A percentile compares a stretch with the other conserved stretches of the same genome.
These are phyloP conservation scores for Microplitis mediator DNA, from an alignment of 1,140 invertebrate species.

Conservation along the genomic window DNA sequence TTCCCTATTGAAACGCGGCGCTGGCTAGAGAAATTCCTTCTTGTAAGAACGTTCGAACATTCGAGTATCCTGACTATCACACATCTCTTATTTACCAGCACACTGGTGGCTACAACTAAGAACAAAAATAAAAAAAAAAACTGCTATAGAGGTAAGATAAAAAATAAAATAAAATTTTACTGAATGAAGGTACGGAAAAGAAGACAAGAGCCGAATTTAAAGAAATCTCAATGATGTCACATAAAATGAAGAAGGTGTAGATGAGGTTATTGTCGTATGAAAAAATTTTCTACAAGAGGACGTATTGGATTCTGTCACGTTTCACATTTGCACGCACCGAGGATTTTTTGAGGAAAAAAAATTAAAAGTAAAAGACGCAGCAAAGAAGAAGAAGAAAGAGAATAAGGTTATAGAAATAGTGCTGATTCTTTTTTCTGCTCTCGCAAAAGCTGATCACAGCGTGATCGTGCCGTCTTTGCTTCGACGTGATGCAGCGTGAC, in stretches of 20 bases:
- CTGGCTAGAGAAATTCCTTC: not conserved
- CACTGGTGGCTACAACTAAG: not conserved
- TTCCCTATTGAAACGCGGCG: not conserved
- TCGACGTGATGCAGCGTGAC: slow-evolving; percentile 51
- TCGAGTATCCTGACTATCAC: not conserved
- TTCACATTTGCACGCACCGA: slow-evolving; percentile 56
- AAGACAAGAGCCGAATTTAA: not conserved
- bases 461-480: slow-evolving; percentile 43
- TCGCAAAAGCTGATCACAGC: slow-evolving; percentile 48
- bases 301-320: slow-evolving; percentile 47
- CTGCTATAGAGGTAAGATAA: not conserved
- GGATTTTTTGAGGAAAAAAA: slow-evolving; percentile 10
- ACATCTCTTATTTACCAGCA: no score
- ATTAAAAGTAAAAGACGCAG: slow-evolving; percentile 37
- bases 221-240: not conserved
- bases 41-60: not conserved
- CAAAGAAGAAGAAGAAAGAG: not conserved
- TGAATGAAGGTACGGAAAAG: not conserved
- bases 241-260: not conserved
- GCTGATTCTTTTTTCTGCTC: slow-evolving; percentile 37
- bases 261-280: not conserved
- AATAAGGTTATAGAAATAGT: slow-evolving; percentile 27
- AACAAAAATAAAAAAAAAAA: not conserved
- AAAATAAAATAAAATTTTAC: not conserved
- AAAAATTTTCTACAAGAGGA: slow-evolving; percentile 4